Evolutionary conservation across 2,113 vertebrate genomes (phyloP).

Genomic region (Sigmodon hispidus): DNA sequence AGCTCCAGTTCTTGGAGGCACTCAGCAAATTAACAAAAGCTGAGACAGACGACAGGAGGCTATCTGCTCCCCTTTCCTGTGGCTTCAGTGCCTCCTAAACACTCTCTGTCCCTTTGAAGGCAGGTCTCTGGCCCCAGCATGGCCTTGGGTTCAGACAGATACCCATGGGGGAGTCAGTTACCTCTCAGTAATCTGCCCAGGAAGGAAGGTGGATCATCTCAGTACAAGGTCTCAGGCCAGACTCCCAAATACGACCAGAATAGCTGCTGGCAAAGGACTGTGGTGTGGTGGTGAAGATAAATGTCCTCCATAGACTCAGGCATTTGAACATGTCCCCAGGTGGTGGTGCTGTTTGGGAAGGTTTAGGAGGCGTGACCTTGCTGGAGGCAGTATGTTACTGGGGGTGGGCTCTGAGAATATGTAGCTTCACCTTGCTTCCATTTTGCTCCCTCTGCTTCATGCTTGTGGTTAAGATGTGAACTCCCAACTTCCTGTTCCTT

Average conservation of each 20-base stretch:
- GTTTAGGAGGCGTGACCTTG: background rate
- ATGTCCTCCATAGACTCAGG: background rate
- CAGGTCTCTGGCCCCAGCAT: background rate
- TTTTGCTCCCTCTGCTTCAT: background rate
- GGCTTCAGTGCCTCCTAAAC: background rate
- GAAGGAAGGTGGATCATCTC: background rate
- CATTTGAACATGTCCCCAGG: background rate
- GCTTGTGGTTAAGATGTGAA: background rate
- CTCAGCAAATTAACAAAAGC: slow-evolving; percentile 1
- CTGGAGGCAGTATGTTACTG: background rate
- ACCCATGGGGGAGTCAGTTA: background rate
- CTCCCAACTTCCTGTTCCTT: background rate
- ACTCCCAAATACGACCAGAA: background rate
- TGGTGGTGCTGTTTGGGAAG: background rate
- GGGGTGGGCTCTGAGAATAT: background rate
- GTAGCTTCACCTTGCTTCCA: background rate
- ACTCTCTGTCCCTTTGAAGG: background rate
- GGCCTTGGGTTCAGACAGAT: background rate
- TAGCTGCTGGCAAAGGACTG: background rate
- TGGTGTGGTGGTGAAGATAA: background rate
- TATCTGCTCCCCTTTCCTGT: background rate
- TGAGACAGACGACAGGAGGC: background rate
- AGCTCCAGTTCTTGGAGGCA: background rate
- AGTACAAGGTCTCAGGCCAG: background rate
- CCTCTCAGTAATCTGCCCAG: background rate